Base-by-base conservation (phyloP, 2,113 vertebrate genomes). In the Bothrops jararaca region DNA sequence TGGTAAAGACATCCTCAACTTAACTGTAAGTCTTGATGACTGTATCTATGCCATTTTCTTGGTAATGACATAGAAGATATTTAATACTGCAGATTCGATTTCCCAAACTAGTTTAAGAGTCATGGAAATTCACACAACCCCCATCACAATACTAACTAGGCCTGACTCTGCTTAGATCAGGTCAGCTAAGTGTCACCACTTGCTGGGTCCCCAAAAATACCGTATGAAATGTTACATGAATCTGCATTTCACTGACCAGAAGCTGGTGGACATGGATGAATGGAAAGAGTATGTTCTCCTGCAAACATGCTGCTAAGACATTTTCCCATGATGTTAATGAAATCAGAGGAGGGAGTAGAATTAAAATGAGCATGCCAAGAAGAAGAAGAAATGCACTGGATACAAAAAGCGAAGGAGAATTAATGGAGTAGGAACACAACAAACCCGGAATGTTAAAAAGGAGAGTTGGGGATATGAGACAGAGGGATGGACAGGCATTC, bases 371-470 rank as follows among this genome's bases (percentile, higher is more conserved):
- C 11, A 3, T 42, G 12, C 90, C 54, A 95, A 90, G 39, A 5
- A 93, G 8, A 56, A 91, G 85, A 93, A 22, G 87, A 18, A 91
- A 39, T 8, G 1, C 94, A 91, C 85, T 58, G 39, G 86, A 95
- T 95, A 92, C 34, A 52, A 13, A 53, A 5, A 10, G 50, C 26
- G 26, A 34, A 1, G 9, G 3, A 88, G 94, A 96, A 95, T n/a
- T 95, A 94, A 93, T 60, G 56, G 89, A 39, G 52, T 64, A 69
- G 69, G 91, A n/a, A 39, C 56, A 90, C 9, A 88, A 26, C 26
- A 87, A 74, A 52, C 15, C 85, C 87, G 45, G 29, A 42, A 5
- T 42, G 45, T 87, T 87, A 86, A 90, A 9, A 56, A 88, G 24
- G 58, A 64, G 39, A 54, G 34, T 26, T 52, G 74, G 34, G 88